A percentile compares a stretch with the other conserved stretches of the same genome.
phyloP scores from a whole-genome alignment of 2,888 invertebrate genomes.

The Cephalotes varians region DNA sequence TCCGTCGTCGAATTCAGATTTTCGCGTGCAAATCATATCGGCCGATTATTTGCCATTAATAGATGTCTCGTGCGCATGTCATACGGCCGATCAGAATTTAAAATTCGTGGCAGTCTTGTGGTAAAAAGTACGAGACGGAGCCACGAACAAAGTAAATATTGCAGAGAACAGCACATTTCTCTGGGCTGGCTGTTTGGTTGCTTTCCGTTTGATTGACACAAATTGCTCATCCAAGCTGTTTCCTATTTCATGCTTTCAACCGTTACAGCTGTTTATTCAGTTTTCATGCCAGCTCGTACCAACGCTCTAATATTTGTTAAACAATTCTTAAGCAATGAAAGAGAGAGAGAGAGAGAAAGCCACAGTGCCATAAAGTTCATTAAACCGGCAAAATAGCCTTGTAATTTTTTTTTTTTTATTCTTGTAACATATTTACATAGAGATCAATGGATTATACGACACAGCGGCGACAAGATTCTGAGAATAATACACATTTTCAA shows the following conservation, averaged over 20 bases:
- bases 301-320: conserved; percentile 42
- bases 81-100: conserved; percentile 36
- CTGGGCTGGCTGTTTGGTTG: conserved; percentile 27
- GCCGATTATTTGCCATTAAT: conserved; percentile 42
- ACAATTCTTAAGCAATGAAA: conserved; percentile 36
- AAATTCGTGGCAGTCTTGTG: conserved; percentile 17
- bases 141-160: conserved; percentile 50
- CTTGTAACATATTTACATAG: conserved; percentile 7
- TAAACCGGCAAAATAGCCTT: not conserved
- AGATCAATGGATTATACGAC: conserved; percentile 17
- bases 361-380: not conserved
- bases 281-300: conserved; percentile 48
- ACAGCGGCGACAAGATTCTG: not conserved
- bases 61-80: conserved; percentile 46
- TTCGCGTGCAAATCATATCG: conserved; percentile 25
- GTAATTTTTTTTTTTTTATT: conserved; percentile 3
- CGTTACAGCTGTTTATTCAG: conserved; percentile 45
- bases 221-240: conserved; percentile 55
- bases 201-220: conserved; percentile 53
- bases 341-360: too few relatives aligned
- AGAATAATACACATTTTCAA: not conserved
- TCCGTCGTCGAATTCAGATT: conserved; percentile 5
- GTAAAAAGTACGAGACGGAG: conserved; percentile 1
- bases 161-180: conserved; percentile 19
- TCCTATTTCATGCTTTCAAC: conserved; percentile 53